Conservation (phyloP, 1,140 invertebrate species). For the Leptinotarsa undecemlineata region DNA sequence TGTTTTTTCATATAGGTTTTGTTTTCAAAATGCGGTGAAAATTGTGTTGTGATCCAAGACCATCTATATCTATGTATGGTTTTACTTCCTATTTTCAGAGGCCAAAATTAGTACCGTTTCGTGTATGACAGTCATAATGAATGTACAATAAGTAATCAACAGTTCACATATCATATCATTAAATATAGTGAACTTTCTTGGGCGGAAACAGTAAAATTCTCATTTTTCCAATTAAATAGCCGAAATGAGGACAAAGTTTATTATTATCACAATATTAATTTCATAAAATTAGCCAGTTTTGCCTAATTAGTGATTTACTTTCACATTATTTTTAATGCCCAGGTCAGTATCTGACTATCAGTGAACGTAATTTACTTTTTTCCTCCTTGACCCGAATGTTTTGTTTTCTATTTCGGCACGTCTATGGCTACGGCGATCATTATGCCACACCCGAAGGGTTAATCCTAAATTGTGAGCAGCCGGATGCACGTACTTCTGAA, state of each 20-base stretch:
- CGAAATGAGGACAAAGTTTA: conserved; percentile 11
- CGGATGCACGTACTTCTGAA: conserved; percentile 5
- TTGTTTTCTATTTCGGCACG: conserved; percentile 1
- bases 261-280: conserved; percentile 13
- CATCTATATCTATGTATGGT: no score
- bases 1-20: no score
- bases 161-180: no score
- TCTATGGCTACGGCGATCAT: not conserved
- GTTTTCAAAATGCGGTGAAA: no score
- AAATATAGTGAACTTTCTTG: not conserved
- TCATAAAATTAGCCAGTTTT: not conserved
- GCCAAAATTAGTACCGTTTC: no score
- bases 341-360: not conserved
- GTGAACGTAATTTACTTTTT: conserved; percentile 13
- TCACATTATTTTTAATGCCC: conserved; percentile 9
- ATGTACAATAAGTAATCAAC: no score
- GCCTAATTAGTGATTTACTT: conserved; percentile 12
- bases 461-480: not conserved
- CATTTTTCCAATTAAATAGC: not conserved
- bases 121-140: no score
- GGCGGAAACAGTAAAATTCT: not conserved
- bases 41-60: no score
- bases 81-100: no score
- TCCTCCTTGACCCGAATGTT: conserved; percentile 11
- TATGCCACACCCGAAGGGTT: conserved; percentile 15